Evolutionary conservation across 2,113 vertebrate species (phyloP), one percentile per base, ranked within the genome.

Genomic region (Nematolebias whitei): DNA sequence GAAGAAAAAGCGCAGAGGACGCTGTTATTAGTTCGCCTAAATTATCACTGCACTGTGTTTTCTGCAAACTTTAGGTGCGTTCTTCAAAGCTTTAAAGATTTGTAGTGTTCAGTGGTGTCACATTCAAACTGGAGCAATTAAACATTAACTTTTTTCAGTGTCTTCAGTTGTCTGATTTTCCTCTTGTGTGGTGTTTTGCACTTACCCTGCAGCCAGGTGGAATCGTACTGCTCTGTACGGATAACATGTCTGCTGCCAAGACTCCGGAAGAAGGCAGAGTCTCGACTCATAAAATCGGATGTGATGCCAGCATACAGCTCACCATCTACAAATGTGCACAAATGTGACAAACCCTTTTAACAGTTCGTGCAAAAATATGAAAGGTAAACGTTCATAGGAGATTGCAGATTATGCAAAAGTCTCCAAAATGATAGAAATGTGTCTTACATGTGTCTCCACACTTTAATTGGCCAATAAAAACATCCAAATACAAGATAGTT

Each of bases 291-390:
- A 70, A 94, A 94, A 73, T 94, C 93, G 7, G 93, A 94, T 15
- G 92, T 92, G 71, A 94, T 93, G n/a, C 93, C 93, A 5, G 93
- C 89, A 43, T 93, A 94, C 40, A 94, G 84, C 72, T 94, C 91
- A 56, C 90, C 91, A 40, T 92, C 93, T 94, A 32, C 60, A 79
- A 63, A 10, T 60, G 16, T 22, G 39, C 24, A 61, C 35, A 75
- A 61, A 54, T 26, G 62, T 20, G 9, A 22, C 39, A 38, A 35
- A 23, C 22, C 47, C 39, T 66, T 7, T 35, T 6, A 47, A 15
- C 8, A 13, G 23, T 53, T 69, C 22, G 62, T 7, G 24, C 9
- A 11, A 20, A 38, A 11, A 14, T 56, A 39, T 1, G 26, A 23
- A 40, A 35, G 5, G 12, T 0, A 12, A 2, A 40, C 43, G 2